A percentile compares a stretch with the other conserved stretches of the same genome.
phyloP scores from a whole-genome alignment of 1,140 invertebrate species.

The Apis mellifera region DNA sequence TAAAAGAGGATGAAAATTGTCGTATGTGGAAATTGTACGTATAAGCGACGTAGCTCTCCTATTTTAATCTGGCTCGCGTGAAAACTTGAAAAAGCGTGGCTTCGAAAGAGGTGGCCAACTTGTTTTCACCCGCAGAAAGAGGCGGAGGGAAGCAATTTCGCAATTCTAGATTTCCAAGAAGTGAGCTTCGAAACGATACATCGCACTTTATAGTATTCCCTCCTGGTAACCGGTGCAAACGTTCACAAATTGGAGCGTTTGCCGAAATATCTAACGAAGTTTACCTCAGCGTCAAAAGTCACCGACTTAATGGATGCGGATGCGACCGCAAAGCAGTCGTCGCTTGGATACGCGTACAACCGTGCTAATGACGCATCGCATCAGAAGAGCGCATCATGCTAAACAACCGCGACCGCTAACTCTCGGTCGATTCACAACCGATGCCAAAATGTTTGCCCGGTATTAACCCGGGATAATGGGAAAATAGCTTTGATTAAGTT shows the following conservation, averaged over 20 bases:
- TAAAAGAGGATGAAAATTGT: too few species aligned
- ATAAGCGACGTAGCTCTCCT: too few species aligned
- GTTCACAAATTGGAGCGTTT: background rate
- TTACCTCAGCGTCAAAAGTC: conserved; percentile 20
- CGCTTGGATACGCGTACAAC: conserved; percentile 13
- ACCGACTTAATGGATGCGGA: background rate
- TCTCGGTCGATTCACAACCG: conserved; percentile 38
- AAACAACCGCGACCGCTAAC: conserved; percentile 29
- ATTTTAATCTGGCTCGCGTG: too few species aligned
- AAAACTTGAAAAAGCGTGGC: too few species aligned
- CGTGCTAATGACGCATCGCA: conserved; percentile 56
- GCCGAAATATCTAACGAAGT: background rate
- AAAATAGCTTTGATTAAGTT: conserved; percentile 16
- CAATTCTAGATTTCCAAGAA: too few species aligned
- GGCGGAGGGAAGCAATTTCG: too few species aligned
- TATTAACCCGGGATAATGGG: background rate
- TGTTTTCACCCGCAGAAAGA: too few species aligned
- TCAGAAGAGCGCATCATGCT: conserved; percentile 40
- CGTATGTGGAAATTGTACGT: too few species aligned
- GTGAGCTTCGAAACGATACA: rapidly evolving
- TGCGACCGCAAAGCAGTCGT: conserved; percentile 9
- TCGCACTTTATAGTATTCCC: too few species aligned
- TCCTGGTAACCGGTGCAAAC: too few species aligned
- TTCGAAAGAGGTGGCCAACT: too few species aligned
- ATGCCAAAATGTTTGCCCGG: conserved; percentile 33